Base-by-base conservation (phyloP, 2,888 invertebrate genomes). In the Agelastica alni region DNA sequence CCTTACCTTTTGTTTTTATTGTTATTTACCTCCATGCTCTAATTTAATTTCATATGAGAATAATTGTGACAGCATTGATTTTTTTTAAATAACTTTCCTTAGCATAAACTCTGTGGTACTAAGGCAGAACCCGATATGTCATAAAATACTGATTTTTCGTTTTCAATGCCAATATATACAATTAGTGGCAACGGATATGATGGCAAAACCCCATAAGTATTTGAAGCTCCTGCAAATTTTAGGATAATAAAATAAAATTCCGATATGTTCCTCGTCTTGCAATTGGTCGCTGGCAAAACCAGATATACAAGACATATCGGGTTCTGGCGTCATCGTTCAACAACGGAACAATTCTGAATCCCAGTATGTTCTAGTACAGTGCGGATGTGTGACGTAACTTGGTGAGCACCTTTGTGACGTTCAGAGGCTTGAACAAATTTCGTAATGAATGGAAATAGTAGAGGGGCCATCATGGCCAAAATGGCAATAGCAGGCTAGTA, bases 121-220 rank as follows among this genome's bases (percentile, higher is more conserved):
- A 41, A 41, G 42, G 42, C 42, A 41, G 13, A 41, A 41, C 42
- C 42, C 42, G 42, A 41, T 41, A 41, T 41, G 42, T 41, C 42
- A 41, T 10, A 41, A 41, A 42, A 42, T 20, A 20, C n/a, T 5
- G 22, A 42, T 9, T 42, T 42, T 42, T 22, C 43, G 43, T 42
- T 42, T 42, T 42, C 5, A 4, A 42, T 42, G 43, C 43, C 43
- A 42, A 42, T 42, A 42, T 18, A 28, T 42, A 9, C 18, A 9
- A 4, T 42, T 18, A 42, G 26, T 22, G 28, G 43, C 43, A 28
- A 42, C 3, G 28, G n/a, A 42, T 42, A 42, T 42, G 10, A 22
- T 26, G 26, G 26, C 22, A 22, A 42, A 28, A 28, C 26, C 26
- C 13, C 3, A 28, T 37, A 37, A 5, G 37, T 13, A 16, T 37